Evolutionary conservation across 2,888 invertebrate species (phyloP), one percentile per base, ranked within the genome.

Genomic region (Helleia helle): DNA sequence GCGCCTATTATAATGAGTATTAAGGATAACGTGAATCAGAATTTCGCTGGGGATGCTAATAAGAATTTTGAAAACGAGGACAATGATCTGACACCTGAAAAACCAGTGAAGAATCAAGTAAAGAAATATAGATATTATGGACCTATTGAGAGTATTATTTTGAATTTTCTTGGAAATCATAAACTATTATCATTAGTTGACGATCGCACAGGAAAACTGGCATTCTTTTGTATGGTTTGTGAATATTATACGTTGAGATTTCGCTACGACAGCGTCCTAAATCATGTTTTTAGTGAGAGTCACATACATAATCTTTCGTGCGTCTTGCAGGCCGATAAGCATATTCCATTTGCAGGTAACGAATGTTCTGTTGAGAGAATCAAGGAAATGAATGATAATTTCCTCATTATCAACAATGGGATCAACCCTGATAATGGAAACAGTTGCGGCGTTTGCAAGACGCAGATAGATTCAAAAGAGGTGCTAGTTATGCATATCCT

Each of bases 1-100:
- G 84, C 84, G 4, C 84, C 84, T 0, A 83, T 84, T 1, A 83
- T 84, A 1, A 83, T 84, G 84, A 83, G 83, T 41, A 84, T 84
- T 18, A 76, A 81, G 17, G 84, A 84, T 44, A 84, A 84, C 29
- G 84, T 84, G 1, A 83, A 84, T 42, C 83, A 84, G 44, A 83
- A 83, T 40, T 83, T 83, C 43, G 60, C 79, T 0, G 62, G 66
- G 0, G 84, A 84, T 26, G 65, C 77, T 0, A 83, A 81, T 36
- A 84, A 77, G 49, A 83, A 70, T 42, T 72, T 69, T 25, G 84
- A 84, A 4, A 76, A 69, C 5, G 84, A 84, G 3, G 84, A 84
- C 0, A 67, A 59, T 22, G 81, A 84, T 1, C 71, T 69, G 7
- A 40, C 61, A 0, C 47, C 58, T 0, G 84, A 84, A 6, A 81